phyloP scores from a whole-genome alignment of 1,140 invertebrate genomes.

The Sitobion miscanthi region DNA sequence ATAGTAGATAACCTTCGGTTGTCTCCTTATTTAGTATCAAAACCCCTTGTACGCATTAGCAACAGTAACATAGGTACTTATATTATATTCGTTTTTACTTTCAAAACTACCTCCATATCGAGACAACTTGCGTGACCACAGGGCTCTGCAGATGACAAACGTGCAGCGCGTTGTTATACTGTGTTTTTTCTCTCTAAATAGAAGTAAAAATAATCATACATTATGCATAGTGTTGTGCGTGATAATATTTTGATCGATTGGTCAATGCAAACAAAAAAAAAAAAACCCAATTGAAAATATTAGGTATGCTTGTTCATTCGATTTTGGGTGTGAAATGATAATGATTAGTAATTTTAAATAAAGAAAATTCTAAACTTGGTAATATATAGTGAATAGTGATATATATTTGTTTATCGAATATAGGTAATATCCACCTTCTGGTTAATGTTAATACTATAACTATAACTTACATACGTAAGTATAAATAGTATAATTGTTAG shows the following conservation, averaged over 20 bases:
- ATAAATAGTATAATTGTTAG: too few relatives aligned
- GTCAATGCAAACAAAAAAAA: background rate
- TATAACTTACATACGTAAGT: too few relatives aligned
- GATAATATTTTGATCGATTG: background rate
- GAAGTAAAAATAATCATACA: background rate
- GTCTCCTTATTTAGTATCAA: constrained; percentile 51
- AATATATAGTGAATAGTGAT: background rate
- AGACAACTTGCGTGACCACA: constrained; percentile 51
- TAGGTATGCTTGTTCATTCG: too few relatives aligned
- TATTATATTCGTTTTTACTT: constrained; percentile 52
- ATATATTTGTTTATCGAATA: background rate
- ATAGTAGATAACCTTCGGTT: constrained; percentile 46
- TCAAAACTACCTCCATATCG: constrained; percentile 54
- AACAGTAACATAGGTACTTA: background rate
- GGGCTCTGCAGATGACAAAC: constrained; percentile 38
- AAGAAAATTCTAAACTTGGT: background rate
- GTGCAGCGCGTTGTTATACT: background rate
- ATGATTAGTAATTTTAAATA: background rate
- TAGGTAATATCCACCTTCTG: background rate
- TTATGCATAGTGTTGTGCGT: background rate
- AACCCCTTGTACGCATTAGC: constrained; percentile 18
- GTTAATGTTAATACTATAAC: too few relatives aligned
- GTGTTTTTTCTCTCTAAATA: background rate
- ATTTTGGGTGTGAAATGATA: background rate
- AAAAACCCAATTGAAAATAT: background rate